Base-by-base conservation (phyloP, 2,113 vertebrate species). In the Cyanoramphus novaezelandiae region DNA sequence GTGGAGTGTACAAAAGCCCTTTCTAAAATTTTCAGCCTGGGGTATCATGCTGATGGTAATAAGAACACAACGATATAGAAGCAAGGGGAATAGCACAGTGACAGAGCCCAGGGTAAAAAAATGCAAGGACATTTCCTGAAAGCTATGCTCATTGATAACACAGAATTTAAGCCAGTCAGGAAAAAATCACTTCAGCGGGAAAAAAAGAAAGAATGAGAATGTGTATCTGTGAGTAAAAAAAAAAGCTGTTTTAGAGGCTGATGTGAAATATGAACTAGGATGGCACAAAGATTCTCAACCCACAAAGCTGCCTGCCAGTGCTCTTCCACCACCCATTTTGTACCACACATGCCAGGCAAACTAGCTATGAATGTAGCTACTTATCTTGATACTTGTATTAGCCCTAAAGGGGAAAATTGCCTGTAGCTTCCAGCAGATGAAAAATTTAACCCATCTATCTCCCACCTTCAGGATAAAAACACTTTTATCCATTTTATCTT, bases 401-500 rank as follows among this genome's bases (percentile, higher is more conserved):
- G 72, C 72, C 88, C 88, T 93, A 62, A 50, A 63, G 85, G 83
- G 81, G 57, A 90, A 88, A 95, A 78, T 37, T 82, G 83, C 60
- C 79, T 81, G 64, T 44, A 95, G 60, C 85, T 94, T 81, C 71
- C 60, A 92, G 72, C 25, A 88, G 75, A 78, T 62, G 60, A 92
- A 84, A 93, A 90, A 92, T 68, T 82, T 55, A 88, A 83, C 31
- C 65, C 47, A 64, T 81, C 82, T 70, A 35, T 72, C 65, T 86
- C 65, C 50, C 35, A 8, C 62, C 80, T 86, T 88, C 46, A 17
- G 72, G 93, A 83, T 52, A 93, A 83, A 96, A 96, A 71, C 24
- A 75, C 18, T 77, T 80, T 50, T 90, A 84, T 52, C 79, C 46
- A 88, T 81, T 93, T 93, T 70, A 90, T 86, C 62, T 84, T 69